Evolutionary conservation across 2,888 invertebrate genomes (phyloP).

Genomic region (Drosophila lacicola): DNA sequence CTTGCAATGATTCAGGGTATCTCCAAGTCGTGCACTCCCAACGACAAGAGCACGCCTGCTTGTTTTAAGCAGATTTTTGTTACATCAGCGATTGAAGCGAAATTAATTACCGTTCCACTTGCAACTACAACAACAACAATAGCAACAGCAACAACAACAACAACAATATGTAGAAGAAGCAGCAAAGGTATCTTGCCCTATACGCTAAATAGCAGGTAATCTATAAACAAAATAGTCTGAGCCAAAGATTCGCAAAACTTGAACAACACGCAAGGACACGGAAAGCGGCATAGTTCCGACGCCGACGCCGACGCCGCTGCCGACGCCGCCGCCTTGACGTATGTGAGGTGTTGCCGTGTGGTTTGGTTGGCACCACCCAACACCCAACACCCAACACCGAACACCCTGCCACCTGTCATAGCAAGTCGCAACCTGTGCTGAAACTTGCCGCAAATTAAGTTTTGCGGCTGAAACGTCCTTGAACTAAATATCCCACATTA

Average conservation of each 20-base stretch:
- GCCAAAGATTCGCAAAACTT: constrained; percentile 54
- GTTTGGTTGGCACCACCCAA: constrained; percentile 21
- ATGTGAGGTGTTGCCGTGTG: constrained; percentile 70
- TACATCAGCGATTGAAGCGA: constrained; percentile 43
- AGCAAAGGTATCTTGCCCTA: constrained; percentile 3
- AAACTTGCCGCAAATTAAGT: constrained; percentile 69
- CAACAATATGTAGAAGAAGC: neutral
- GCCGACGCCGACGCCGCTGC: neutral
- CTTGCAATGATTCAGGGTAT: too few relatives aligned
- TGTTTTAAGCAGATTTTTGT: constrained; percentile 43
- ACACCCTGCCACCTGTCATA: constrained; percentile 36
- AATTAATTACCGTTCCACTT: constrained; percentile 71
- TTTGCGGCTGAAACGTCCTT: constrained; percentile 72
- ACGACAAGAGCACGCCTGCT: too few relatives aligned
- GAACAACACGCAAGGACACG: constrained; percentile 67
- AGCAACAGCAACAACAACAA: constrained; percentile 27
- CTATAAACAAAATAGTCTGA: constrained; percentile 59
- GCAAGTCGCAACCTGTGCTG: constrained; percentile 47
- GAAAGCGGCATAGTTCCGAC: constrained; percentile 15
- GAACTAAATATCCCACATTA: constrained; percentile 66
- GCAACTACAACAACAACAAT: constrained; percentile 33
- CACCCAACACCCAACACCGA: constrained; percentile 12
- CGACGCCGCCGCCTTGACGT: constrained; percentile 31
- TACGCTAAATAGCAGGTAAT: constrained; percentile 45
- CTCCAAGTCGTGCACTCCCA: too few relatives aligned